Evolutionary conservation across 2,113 vertebrate species (phyloP).

Genomic region (Copsychus sechellarum): DNA sequence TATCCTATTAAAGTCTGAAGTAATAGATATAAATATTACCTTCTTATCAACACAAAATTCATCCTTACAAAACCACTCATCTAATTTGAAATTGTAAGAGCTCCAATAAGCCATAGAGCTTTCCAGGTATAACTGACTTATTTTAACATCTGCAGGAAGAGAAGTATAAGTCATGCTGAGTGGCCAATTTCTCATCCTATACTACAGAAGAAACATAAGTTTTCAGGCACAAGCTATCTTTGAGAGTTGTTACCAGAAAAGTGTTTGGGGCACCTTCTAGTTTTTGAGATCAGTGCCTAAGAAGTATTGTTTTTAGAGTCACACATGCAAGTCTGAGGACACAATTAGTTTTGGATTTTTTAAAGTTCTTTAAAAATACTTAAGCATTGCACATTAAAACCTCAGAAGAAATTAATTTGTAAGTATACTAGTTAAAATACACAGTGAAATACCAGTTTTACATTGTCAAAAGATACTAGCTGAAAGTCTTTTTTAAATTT

Average conservation of each 20-base stretch:
- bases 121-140: background rate
- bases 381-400: background rate
- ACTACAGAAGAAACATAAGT: background rate
- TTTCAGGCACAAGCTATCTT: background rate
- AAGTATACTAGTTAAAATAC: background rate
- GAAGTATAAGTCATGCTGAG: background rate
- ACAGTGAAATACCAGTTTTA: background rate
- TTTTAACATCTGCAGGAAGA: background rate
- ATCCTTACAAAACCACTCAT: background rate
- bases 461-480: background rate
- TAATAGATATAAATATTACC: background rate
- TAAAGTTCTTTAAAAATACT: background rate
- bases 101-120: background rate
- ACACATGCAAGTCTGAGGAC: background rate
- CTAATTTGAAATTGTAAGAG: background rate
- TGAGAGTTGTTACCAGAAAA: background rate
- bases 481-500: background rate
- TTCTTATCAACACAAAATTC: background rate
- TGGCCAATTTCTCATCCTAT: background rate
- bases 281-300: background rate
- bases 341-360: accelerated
- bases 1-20: background rate
- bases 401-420: background rate
- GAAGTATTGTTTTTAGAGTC: background rate
- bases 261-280: background rate